A percentile compares a stretch with the other conserved stretches of the same genome.
These are phyloP conservation scores for Chloropsis hardwickii DNA, from an alignment of 2,113 vertebrate species.

Conservation along the genomic window DNA sequence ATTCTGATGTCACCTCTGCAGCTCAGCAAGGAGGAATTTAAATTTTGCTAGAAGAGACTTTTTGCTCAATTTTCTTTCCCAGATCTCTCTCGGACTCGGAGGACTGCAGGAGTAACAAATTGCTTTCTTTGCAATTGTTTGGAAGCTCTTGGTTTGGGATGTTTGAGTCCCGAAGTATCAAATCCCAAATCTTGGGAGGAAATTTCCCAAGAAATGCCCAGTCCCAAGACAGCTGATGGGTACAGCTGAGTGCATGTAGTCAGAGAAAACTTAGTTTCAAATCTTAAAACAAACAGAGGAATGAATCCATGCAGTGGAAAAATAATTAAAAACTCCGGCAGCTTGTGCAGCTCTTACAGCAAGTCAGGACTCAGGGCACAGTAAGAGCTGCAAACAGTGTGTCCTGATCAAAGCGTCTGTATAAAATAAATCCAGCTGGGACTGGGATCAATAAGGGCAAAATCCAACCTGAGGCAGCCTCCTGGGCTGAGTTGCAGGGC, in stretches of 20 bases:
- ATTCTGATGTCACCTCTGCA: neutral
- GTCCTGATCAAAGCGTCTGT: neutral
- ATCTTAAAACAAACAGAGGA: neutral
- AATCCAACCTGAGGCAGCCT: neutral
- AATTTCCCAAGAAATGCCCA: neutral
- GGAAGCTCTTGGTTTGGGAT: neutral
- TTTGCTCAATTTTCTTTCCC: neutral
- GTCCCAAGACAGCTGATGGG: neutral
- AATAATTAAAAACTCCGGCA: neutral
- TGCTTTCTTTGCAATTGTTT: neutral
- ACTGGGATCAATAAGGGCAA: neutral
- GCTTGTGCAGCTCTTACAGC: neutral
- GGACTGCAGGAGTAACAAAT: neutral
- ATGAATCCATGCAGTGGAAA: neutral
- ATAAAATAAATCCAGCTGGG: neutral
- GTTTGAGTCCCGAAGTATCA: neutral
- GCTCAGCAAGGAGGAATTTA: neutral
- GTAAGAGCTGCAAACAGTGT: neutral
- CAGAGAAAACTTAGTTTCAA: neutral
- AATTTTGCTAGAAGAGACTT: neutral
- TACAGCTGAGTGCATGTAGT: neutral
- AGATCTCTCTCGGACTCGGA: neutral
- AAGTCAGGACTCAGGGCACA: neutral
- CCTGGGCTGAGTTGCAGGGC: neutral
- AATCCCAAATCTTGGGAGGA: neutral